Evolutionary conservation across 1,140 invertebrate species (phyloP).

Genomic region (Nomia melanderi): DNA sequence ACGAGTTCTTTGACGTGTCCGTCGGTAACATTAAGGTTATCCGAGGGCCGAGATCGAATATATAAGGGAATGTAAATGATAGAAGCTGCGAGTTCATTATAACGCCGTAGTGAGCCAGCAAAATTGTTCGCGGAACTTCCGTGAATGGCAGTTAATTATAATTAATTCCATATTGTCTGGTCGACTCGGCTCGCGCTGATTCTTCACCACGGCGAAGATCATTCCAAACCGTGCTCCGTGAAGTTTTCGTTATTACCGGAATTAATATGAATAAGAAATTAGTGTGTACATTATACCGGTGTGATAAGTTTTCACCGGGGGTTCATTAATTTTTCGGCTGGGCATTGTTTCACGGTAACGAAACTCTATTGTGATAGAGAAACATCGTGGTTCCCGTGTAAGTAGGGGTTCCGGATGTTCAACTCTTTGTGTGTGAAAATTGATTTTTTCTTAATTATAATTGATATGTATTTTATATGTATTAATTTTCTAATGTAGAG

Average conservation of each 20-base stretch:
- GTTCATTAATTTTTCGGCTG: not conserved
- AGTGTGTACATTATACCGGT: not conserved
- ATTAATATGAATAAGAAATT: slow-evolving; percentile 49
- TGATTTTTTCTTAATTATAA: no score
- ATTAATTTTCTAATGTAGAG: no score
- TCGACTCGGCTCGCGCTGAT: slow-evolving; percentile 49
- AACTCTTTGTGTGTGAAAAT: no score
- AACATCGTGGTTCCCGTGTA: no score
- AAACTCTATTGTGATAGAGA: not conserved
- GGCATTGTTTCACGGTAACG: not conserved
- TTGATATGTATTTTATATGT: no score
- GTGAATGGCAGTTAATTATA: slow-evolving; percentile 73
- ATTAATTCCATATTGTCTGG: slow-evolving; percentile 74
- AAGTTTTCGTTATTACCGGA: slow-evolving; percentile 50
- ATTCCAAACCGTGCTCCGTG: slow-evolving; percentile 25
- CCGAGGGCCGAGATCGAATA: slow-evolving; percentile 26
- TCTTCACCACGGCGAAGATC: slow-evolving; percentile 46
- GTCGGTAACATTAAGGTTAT: slow-evolving; percentile 28
- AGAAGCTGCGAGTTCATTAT: slow-evolving; percentile 60
- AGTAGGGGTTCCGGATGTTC: no score
- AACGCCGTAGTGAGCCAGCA: slow-evolving; percentile 45
- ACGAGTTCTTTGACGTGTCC: slow-evolving; percentile 46
- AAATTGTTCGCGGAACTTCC: slow-evolving; percentile 63
- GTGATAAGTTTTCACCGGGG: not conserved
- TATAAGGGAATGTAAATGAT: slow-evolving; percentile 67